Evolutionary conservation across 1,140 invertebrate species (phyloP), one percentile per base, ranked within the genome.

Genomic region (Phortica variegata): DNA sequence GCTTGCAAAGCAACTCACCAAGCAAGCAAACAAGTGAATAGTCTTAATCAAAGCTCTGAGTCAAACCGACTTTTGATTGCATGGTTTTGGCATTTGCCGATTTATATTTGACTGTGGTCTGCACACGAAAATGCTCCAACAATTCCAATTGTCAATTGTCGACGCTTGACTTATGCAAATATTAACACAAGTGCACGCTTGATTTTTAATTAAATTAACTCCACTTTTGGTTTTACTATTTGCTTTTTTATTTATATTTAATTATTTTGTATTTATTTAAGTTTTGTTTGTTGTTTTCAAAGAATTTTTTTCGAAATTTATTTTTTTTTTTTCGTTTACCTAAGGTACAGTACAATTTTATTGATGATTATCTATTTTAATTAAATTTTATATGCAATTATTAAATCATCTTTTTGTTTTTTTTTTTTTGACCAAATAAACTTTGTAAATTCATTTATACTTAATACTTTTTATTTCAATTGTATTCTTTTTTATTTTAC

Each of bases 301-400:
- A 57, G 12, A 6, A 13, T 29, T 26, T 26, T 26, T 26, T 26
- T 26, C 10, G 23, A 26, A 26, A 26, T 6, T 6, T 26, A 29
- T 59, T 26, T 49, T 37, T 47, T 36, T 34, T 47, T 45, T 13
- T 19, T 47, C 49, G 41, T 62, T 62, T 62, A 56, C 52, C 60
- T 62, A 62, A 56, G 60, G 54, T 62, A 62, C 56, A 48, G 43
- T 62, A 62, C 60, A 62, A 62, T 62, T 62, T 59, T 41, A 62
- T 62, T 62, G 60, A 52, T 62, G 60, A 62, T 62, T 62, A 62
- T 62, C 60, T 62, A 62, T 46, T 56, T 62, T 51, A 62, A 62
- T 62, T 62, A 58, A 62, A 63, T 62, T 53, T 49, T 49, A 56
- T 62, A 56, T 26, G n/a, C n/a, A n/a, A 49, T 55, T 55, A 59